Evolutionary conservation across 2,888 invertebrate genomes (phyloP), one percentile per base, ranked within the genome.

Genomic region (Watsonalla cultraria): DNA sequence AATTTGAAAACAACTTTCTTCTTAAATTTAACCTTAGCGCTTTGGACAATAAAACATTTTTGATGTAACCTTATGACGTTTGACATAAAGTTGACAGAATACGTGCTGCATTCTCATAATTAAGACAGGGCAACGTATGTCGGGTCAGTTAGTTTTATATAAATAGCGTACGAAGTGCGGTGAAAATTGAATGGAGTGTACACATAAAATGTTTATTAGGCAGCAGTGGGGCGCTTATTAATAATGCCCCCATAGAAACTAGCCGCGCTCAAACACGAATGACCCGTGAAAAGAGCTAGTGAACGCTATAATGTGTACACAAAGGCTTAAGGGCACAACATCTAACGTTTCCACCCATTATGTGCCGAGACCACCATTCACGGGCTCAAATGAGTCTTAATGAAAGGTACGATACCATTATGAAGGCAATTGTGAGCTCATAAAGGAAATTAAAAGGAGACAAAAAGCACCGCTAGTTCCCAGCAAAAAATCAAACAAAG

Each of bases 401-500:
- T 86, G 81, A 86, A 86, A 86, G 84, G 85, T 80, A 81, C 82
- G 82, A 86, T 85, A 84, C 82, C 79, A 81, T 86, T 85, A 87
- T 83, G 82, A 81, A 81, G 86, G 85, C 78, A 86, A 86, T 86
- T 84, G 82, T 79, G 83, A 83, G 80, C 82, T 81, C 82, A 79
- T 87, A 84, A 84, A 86, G 83, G 83, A 86, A 86, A 85, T 86
- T 84, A 86, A 86, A 86, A 84, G 79, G 76, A 81, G 79, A 86
- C 81, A 82, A 83, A 81, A 79, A 80, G 50, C 62, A 58, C 65
- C 61, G 56, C 61, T 70, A 69, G 72, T 72, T 73, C 64, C 60
- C 55, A 60, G 65, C 62, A 72, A 70, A 74, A 72, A 72, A 54
- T 57, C 56, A 67, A 67, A 66, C 70, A 74, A 77, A 60, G 61